Evolutionary conservation across 2,113 vertebrate genomes (phyloP).

Genomic region (Delphinus delphis): DNA sequence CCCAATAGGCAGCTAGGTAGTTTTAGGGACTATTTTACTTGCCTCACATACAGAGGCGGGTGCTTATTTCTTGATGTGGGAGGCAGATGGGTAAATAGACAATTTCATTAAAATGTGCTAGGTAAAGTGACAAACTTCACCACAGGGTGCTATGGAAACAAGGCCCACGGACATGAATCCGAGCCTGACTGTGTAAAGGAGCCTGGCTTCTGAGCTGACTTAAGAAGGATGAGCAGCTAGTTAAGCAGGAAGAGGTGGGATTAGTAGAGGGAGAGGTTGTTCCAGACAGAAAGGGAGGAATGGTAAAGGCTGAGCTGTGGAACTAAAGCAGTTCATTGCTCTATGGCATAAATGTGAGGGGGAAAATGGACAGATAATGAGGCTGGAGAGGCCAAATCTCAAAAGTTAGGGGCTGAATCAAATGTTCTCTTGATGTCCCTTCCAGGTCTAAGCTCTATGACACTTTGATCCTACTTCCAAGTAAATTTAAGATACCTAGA

Average conservation of each 20-base stretch:
- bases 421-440: background rate
- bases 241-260: background rate
- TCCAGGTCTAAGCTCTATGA: background rate
- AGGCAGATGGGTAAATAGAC: conserved; percentile 46
- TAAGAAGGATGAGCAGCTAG: background rate
- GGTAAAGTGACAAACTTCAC: conserved; percentile 41
- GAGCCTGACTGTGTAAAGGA: background rate
- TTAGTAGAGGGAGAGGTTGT: background rate
- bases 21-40: background rate
- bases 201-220: background rate
- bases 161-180: background rate
- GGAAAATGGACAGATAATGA: background rate
- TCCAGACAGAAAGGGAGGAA: background rate
- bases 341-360: background rate
- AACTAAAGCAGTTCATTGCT: background rate
- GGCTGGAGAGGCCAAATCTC: background rate
- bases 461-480: conserved; percentile 23
- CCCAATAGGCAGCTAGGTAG: background rate
- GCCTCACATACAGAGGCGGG: background rate
- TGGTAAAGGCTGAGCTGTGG: background rate
- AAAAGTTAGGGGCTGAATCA: background rate
- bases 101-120: conserved; percentile 44
- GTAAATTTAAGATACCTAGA: background rate
- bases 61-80: background rate
- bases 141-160: conserved; percentile 24